These are phyloP conservation scores for Esperia sulphurella DNA, from an alignment of 2,888 invertebrate genomes.

Conservation along the genomic window DNA sequence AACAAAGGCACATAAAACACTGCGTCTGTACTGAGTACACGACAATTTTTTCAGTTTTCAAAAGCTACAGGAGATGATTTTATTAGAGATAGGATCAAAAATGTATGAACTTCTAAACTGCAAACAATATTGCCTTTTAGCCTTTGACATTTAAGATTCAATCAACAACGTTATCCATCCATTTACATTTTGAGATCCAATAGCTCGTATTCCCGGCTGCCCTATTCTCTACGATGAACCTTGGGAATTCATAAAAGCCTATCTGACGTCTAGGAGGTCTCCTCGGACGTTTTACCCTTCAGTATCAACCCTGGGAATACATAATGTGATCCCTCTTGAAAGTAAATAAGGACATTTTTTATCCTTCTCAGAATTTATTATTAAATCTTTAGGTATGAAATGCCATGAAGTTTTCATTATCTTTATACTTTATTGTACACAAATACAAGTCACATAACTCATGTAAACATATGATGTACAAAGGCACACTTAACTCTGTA, in stretches of 20 bases:
- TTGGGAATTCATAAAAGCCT: constrained; percentile 2
- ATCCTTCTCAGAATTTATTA: neutral
- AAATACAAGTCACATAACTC: too few relatives aligned
- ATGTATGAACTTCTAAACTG: neutral
- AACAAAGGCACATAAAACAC: too few relatives aligned
- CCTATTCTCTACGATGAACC: neutral
- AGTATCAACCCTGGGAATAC: constrained; percentile 2
- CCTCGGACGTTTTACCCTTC: neutral
- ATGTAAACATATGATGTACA: too few relatives aligned
- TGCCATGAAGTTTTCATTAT: too few relatives aligned
- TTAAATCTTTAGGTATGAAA: neutral
- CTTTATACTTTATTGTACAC: too few relatives aligned
- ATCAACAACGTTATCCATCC: neutral
- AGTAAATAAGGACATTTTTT: neutral
- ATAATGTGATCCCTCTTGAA: constrained; percentile 3
- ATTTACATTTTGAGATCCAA: neutral
- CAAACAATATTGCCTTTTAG: neutral
- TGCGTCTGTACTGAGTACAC: too few relatives aligned
- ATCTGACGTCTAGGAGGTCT: neutral
- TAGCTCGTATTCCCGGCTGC: too few relatives aligned
- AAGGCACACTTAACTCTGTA: too few relatives aligned
- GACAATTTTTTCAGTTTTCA: too few relatives aligned
- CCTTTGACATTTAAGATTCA: neutral
- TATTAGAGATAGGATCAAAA: neutral
- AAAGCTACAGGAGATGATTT: too few relatives aligned